Evolutionary conservation across 2,113 vertebrate genomes (phyloP), one percentile per base, ranked within the genome.

Genomic region (Pelvicachromis taeniatus): DNA sequence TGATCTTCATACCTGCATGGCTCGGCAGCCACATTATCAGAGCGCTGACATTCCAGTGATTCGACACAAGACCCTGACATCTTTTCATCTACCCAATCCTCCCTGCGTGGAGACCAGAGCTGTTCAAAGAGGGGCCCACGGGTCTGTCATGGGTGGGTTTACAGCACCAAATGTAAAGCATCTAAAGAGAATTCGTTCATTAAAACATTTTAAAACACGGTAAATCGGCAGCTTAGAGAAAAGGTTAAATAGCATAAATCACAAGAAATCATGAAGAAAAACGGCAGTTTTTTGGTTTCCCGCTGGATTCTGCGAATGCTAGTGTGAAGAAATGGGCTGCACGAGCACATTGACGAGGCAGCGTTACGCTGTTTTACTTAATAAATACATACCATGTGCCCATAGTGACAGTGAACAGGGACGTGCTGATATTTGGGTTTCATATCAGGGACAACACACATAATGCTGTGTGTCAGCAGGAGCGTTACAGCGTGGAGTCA

Each of bases 1-100:
- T 94, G 90, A 94, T 94, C 92, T 90, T 81, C 83, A 56, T 94
- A 94, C 90, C 93, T 93, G 93, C 90, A 91, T 63, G 79, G 88
- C 79, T 21, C 23, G 52, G 77, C 82, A 89, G 92, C 93, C 88
- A 90, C 87, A 91, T 85, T 91, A 94, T 94, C 92, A 86, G 88
- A 16, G 8, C 89, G 77, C 84, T 88, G 87, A 91, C 85, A 94
- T 94, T 94, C 92, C 92, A 54, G 1, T 86, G 87, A 90, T 88
- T 91, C 87, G 89, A 87, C 89, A 82, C 78, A 80, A 75, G 84
- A 85, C 78, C 91, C 78, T 80, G 78, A 93, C 87, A 89, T 92
- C 91, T 89, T 93, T 94, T 94, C 90, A 93, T 94, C 92, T 90
- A 54, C 33, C 48, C 52, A 63, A 84, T 80, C 88, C 82, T 89